Conservation (phyloP, 2,797 vertebrate species). For the Melanotaenia pygmaea region DNA sequence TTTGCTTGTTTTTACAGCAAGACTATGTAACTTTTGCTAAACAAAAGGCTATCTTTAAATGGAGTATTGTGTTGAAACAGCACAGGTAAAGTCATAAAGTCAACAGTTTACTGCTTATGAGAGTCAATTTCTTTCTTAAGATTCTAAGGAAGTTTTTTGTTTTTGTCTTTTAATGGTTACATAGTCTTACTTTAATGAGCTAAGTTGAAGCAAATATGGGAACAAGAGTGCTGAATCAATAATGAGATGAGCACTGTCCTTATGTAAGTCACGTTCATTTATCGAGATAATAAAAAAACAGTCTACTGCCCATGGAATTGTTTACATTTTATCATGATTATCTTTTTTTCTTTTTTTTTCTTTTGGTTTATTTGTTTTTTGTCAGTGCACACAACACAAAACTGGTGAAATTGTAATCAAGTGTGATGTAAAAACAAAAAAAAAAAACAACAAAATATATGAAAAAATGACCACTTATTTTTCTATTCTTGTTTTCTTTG, state of each 20-base stretch:
- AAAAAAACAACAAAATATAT: neutral
- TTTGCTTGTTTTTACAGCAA: slow-evolving; percentile 48
- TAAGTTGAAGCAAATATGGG: slow-evolving; percentile 57
- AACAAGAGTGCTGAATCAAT: slow-evolving; percentile 47
- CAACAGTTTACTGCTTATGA: slow-evolving; percentile 18
- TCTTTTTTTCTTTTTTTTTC: slow-evolving; percentile 31
- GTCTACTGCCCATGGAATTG: slow-evolving; percentile 13
- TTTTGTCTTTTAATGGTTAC: slow-evolving; percentile 31
- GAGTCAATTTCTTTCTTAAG: neutral
- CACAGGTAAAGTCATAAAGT: slow-evolving; percentile 25
- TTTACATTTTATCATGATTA: slow-evolving; percentile 23
- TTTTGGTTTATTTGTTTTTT: slow-evolving; percentile 3
- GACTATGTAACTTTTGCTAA: slow-evolving; percentile 28
- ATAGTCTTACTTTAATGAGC: slow-evolving; percentile 60
- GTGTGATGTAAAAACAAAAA: slow-evolving; percentile 20
- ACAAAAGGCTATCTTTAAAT: slow-evolving; percentile 7
- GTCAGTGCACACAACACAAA: slow-evolving; percentile 37
- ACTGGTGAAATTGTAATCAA: slow-evolving; percentile 30
- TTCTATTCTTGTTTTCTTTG: slow-evolving; percentile 49
- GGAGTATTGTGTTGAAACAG: slow-evolving; percentile 23
- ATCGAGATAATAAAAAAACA: neutral
- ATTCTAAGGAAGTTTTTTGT: neutral
- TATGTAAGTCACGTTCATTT: slow-evolving; percentile 20
- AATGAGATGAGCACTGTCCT: slow-evolving; percentile 39
- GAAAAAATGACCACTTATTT: slow-evolving; percentile 43